Evolutionary conservation across 2,888 invertebrate species (phyloP).

Genomic region (Agrochola litura): DNA sequence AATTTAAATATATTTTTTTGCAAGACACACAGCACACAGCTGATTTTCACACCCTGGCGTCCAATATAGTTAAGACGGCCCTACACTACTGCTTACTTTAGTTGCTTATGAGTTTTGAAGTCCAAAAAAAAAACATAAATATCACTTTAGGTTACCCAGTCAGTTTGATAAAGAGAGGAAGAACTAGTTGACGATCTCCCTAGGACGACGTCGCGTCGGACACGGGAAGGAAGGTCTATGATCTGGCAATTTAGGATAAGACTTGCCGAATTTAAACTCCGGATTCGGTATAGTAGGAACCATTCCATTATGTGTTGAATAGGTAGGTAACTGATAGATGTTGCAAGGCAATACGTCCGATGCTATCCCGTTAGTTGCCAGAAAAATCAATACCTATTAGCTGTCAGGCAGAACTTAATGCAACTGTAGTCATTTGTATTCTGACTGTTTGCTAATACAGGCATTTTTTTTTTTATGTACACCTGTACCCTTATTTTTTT

Average conservation of each 20-base stretch:
- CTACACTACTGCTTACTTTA: neutral
- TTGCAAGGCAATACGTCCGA: neutral
- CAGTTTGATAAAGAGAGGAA: conserved; percentile 81
- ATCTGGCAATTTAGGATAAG: conserved; percentile 40
- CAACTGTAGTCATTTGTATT: neutral
- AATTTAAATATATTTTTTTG: no score
- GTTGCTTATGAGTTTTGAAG: no score
- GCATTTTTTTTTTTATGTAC: neutral
- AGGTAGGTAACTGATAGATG: neutral
- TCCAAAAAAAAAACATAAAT: conserved; percentile 14
- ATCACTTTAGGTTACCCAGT: conserved; percentile 20
- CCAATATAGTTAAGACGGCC: no score
- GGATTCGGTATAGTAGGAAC: conserved; percentile 5
- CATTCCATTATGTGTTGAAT: conserved; percentile 11
- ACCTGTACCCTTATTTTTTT: no score
- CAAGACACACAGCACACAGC: no score
- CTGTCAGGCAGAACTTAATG: neutral
- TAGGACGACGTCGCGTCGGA: conserved; percentile 1
- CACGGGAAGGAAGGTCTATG: conserved; percentile 45
- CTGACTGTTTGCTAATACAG: neutral
- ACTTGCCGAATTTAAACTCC: conserved; percentile 16
- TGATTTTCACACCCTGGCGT: no score
- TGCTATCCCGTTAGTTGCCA: neutral
- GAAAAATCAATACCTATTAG: neutral
- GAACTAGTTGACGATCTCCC: conserved; percentile 45